These are phyloP conservation scores for Spizaetus ornatus DNA, from an alignment of 2,113 vertebrate species.

Conservation along the genomic window DNA sequence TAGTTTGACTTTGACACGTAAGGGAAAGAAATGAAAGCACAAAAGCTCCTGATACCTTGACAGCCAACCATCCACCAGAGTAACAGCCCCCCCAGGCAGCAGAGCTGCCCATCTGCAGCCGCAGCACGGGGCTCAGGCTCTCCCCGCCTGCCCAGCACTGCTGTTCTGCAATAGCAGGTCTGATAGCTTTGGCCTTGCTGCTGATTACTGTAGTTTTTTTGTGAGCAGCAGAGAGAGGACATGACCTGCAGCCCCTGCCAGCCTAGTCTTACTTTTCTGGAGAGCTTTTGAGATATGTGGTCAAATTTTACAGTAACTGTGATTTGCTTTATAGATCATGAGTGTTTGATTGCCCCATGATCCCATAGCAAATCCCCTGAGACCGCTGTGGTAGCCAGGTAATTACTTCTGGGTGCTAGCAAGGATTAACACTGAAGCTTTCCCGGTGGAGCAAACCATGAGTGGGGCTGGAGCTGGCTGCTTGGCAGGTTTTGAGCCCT, in stretches of 20 bases:
- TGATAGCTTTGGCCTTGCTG: background rate
- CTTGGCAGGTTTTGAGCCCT: background rate
- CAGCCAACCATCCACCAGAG: background rate
- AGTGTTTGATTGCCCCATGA: background rate
- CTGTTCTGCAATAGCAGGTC: background rate
- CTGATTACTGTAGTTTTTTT: background rate
- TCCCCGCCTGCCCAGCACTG: background rate
- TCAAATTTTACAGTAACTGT: background rate
- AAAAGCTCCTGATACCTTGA: background rate
- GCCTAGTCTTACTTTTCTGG: background rate
- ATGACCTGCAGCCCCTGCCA: background rate
- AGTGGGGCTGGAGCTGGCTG: background rate
- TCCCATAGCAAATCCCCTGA: accelerated
- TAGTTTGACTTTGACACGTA: slow-evolving; percentile 1
- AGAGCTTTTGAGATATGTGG: background rate
- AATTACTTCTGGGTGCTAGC: background rate
- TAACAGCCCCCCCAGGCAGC: background rate
- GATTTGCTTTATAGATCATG: background rate
- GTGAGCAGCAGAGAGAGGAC: background rate
- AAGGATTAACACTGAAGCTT: background rate
- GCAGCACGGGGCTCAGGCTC: background rate
- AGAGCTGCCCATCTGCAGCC: background rate
- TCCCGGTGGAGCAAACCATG: background rate
- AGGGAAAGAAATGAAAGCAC: background rate
- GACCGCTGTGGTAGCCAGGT: background rate